Base-by-base conservation (phyloP, 2,113 vertebrate species). In the Burhinus oedicnemus region DNA sequence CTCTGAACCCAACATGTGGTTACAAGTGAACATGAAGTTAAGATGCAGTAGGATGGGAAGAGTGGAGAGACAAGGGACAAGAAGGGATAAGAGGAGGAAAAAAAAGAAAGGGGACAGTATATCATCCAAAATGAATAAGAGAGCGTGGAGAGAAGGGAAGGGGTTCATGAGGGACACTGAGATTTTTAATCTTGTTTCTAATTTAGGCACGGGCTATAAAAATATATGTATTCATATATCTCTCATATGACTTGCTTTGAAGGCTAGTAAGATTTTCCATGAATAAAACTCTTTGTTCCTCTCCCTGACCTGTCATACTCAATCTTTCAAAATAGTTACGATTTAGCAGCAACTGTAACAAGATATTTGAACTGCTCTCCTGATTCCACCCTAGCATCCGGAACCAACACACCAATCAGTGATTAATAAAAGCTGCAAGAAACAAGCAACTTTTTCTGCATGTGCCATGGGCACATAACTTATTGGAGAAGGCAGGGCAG, bases 271-370 rank as follows among this genome's bases (percentile, higher is more conserved):
- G 57, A 52, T 66, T 91, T 87, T 95, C 70, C 83, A 62, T 95
- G 83, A 95, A 92, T 89, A 83, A 95, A 92, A 65, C n/a, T 62
- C 90, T 87, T 78, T 96, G 84, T 95, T 95, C 77, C 65, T 70
- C 64, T 86, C 30, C 47, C 58, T 85, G 83, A 82, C 81, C 83
- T 94, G 95, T 81, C 83, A 85, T 42, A 76, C 69, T 89, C 51
- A 69, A 38, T 89, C 52, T 91, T 92, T 68, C 68, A 70, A 95
- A 93, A 76, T 70, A 72, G 51, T 76, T 82, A 57, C 0, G 1
- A 51, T 70, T 95, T 77, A 93, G 61, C 87, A 91, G 77, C 52
- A 76, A 34, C 57, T 47, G 17, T 89, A 82, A 94, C 77, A 57
- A 69, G 81, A 65, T 78, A 68, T 18, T 84, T 87, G 81, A 89